These are phyloP conservation scores for Trachemys scripta DNA, from an alignment of 2,113 vertebrate genomes.

Conservation along the genomic window DNA sequence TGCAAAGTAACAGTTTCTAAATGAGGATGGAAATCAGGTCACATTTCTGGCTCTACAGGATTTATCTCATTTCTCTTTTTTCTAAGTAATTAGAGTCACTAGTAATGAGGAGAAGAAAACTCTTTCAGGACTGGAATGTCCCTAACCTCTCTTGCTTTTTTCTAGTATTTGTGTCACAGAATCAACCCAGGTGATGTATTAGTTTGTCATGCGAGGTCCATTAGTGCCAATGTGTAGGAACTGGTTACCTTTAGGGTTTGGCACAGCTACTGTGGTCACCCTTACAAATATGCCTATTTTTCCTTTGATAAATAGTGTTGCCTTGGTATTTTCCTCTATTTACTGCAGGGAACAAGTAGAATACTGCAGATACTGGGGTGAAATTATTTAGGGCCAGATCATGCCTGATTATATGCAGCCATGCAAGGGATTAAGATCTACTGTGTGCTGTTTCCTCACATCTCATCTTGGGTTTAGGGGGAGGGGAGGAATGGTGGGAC, in stretches of 20 bases:
- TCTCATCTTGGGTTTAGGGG: not conserved
- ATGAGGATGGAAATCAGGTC: constrained; percentile 77
- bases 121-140: constrained; percentile 63
- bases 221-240: fast-evolving
- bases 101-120: constrained; percentile 74
- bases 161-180: constrained; percentile 57
- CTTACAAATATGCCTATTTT: not conserved
- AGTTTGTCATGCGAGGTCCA: constrained; percentile 16
- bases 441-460: not conserved
- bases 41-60: constrained; percentile 72
- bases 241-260: not conserved
- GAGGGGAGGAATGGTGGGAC: not conserved
- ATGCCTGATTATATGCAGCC: not conserved
- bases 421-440: not conserved
- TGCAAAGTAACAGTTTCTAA: constrained; percentile 76
- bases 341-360: not conserved
- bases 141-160: constrained; percentile 63
- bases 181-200: constrained; percentile 29
- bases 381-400: not conserved
- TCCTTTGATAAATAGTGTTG: not conserved
- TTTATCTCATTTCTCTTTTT: constrained; percentile 76
- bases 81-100: constrained; percentile 76
- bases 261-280: not conserved
- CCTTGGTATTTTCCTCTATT: not conserved
- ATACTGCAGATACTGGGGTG: fast-evolving